Evolutionary conservation across 2,113 vertebrate genomes (phyloP), one percentile per base, ranked within the genome.

Genomic region (Siphamia tubifer): DNA sequence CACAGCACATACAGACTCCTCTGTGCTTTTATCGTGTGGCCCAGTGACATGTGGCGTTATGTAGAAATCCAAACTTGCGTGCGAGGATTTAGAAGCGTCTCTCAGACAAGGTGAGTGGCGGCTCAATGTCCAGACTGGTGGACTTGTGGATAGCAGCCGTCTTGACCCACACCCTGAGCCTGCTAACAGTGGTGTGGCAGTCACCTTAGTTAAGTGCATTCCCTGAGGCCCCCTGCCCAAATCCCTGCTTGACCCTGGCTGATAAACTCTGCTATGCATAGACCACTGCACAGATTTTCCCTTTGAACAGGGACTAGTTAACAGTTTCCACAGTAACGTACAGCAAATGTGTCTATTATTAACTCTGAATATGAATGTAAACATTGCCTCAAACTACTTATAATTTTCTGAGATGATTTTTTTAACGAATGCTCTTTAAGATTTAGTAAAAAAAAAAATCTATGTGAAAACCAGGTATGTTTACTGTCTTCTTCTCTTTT

Each of bases 131-230:
- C 80, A 74, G 84, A 82, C 88, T 68, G 52, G 25, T 52, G 77
- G 73, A 39, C 28, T 52, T 56, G 48, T 2, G 77, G 72, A 74
- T 49, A 44, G 23, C 19, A 40, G 40, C 62, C 78, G 68, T 90
- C 62, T 80, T 76, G 82, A 68, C 77, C 73, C 74, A 80, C 91
- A 90, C 89, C 74, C 58, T 17, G 51, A 44, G 63, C 55, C 66
- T 1, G 66, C 87, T 88, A 90, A 89, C 87, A 91, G 86, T 74
- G 85, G 53, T 6, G 20, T 82, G 64, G 78, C 81, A 68, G 85
- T 76, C 90, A 86, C 89, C 88, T 90, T 71, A 52, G 73, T 49
- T 91, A 91, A 92, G 92, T 92, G 92, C 91, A 92, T 93, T 92
- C 90, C 77, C 86, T 5, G 68, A 87, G 82, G 81, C 71, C 68